Base-by-base conservation (phyloP, 2,888 invertebrate species). In the Clusia tigrina region DNA sequence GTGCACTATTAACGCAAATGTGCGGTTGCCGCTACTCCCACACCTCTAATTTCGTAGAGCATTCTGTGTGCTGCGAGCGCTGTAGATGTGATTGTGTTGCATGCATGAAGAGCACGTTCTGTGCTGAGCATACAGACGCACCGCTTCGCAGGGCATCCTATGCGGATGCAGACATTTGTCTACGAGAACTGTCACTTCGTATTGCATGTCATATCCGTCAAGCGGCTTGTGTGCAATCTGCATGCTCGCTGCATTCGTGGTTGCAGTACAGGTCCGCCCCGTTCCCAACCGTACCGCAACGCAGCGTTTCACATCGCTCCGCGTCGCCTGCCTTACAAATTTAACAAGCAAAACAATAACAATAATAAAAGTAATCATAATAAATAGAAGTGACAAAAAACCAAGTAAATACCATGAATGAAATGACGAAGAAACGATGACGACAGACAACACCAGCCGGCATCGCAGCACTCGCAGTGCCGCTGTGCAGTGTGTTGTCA, bases 1-100 rank as follows among this genome's bases (percentile, higher is more conserved):
- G n/a, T n/a, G n/a, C 60, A 69, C 68, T 68, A 68, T 69, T 68
- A 69, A 53, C 48, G 56, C 58, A 54, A 54, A 65, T 54, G 54
- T 60, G 60, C 60, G 62, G 58, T 57, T 26, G 54, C 51, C 48
- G n/a, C n/a, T n/a, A 25, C 60, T 20, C 15, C 54, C 55, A 48
- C 55, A 12, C 32, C 32, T 9, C 32, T 32, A 12, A 9, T 32
- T 32, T 9, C 12, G 32, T 32, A 12, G 6, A 6, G 32, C 32
- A n/a, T n/a, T n/a, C 32, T 32, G 32, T 32, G 6, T 32, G 48
- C 3, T 18, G 48, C 48, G 5, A 15, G 2, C 22, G 48, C 18
- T 48, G 20, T 3, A 12, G 48, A 18, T 22, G 12, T 15, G 10
- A 3, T 42, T 6, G 3, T n/a, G 42, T 17, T n/a, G 3, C 9